Evolutionary conservation across 2,113 vertebrate genomes (phyloP), one percentile per base, ranked within the genome.

Genomic region (Martes martes): DNA sequence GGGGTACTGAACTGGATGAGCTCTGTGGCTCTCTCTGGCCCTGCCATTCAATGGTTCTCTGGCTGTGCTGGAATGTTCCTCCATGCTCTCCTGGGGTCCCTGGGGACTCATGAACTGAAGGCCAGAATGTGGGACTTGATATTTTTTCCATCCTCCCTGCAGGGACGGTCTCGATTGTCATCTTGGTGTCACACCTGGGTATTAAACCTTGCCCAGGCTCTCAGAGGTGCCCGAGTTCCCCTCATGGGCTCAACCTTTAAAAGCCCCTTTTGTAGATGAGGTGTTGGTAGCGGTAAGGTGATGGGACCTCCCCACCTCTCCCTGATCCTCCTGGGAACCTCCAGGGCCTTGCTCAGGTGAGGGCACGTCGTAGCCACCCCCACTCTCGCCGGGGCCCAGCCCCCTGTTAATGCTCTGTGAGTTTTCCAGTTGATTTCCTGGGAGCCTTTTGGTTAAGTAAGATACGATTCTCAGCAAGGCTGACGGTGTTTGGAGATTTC

Each of bases 241-340:
- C 71, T 80, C 67, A 19, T 42, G 65, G 33, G 10, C 61, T 76
- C 21, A 52, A 39, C 61, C 31, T 71, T 39, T 47, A 33, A 93
- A 89, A 91, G 81, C 78, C 63, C 71, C 76, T 84, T 94, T 93
- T 93, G 81, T 71, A 93, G 91, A 67, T 31, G 65, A 91, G 10
- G 15, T 74, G 10, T 9, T 82, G 67, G 89, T 19, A 52, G 11
- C 11, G 33, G 24, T 42, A 19, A 87, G 81, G 24, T 18, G 89
- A 23, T n/a, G 55, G 81, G 24, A 14, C 11, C 6, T n/a, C 36
- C 80, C 63, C 24, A 21, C 69, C 39, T 3, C 13, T 61, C 9
- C 26, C 50, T 4, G 18, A 26, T 59, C 13, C 24, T 89, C 78
- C 50, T 45, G 39, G 82, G 91, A 96, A n/a, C 15, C n/a, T 61